Evolutionary conservation across 2,113 vertebrate genomes (phyloP).

Genomic region (Agapornis roseicollis): DNA sequence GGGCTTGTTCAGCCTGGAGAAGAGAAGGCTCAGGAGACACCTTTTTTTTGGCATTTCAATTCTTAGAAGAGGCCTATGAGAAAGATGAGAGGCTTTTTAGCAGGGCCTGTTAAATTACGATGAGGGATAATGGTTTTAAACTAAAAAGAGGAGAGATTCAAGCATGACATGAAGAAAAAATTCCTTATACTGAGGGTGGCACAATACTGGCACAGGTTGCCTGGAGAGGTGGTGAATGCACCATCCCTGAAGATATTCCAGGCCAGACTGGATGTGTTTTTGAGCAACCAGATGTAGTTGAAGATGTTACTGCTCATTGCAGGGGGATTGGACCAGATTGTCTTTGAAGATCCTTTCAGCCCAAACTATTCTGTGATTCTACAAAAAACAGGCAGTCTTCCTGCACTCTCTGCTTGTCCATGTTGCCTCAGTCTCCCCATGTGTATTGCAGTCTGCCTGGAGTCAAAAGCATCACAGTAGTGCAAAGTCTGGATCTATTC

Average conservation of each 20-base stretch:
- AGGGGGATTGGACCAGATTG: neutral
- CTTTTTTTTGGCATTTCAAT: neutral
- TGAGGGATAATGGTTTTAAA: neutral
- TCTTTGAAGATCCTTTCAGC: neutral
- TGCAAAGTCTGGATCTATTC: neutral
- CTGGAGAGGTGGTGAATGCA: neutral
- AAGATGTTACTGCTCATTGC: neutral
- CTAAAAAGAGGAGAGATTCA: neutral
- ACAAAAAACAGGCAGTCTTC: fast-evolving
- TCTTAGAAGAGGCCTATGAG: neutral
- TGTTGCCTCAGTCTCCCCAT: fast-evolving
- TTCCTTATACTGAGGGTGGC: neutral
- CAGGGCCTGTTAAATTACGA: neutral
- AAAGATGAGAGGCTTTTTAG: neutral
- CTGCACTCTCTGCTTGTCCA: fast-evolving
- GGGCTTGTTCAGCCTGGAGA: neutral
- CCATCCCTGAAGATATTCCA: neutral
- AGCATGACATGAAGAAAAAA: neutral
- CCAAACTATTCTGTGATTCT: neutral
- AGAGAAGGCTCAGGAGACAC: neutral
- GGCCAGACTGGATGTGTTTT: neutral
- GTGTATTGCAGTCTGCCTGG: fast-evolving
- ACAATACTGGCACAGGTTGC: neutral
- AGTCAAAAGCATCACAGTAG: fast-evolving
- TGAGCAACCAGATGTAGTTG: neutral